These are phyloP conservation scores for Nixonia krombeini DNA, from an alignment of 1,140 invertebrate genomes.

Conservation along the genomic window DNA sequence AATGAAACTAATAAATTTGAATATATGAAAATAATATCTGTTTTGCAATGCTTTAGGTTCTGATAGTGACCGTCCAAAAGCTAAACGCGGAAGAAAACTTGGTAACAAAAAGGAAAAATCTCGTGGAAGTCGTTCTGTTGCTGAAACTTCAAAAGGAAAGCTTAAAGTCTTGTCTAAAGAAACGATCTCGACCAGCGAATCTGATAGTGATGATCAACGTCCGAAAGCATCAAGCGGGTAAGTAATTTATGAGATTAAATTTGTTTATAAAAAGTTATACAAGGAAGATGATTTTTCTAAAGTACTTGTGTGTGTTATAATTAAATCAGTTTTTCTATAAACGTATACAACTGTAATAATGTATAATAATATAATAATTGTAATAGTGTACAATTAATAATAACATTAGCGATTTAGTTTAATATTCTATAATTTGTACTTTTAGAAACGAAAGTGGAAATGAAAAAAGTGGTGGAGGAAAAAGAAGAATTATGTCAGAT, in stretches of 20 bases:
- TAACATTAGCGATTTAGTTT: too few relatives aligned
- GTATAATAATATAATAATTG: too few relatives aligned
- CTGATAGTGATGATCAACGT: constrained; percentile 83
- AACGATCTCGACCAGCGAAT: constrained; percentile 94
- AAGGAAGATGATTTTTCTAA: too few relatives aligned
- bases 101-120: constrained; percentile 68
- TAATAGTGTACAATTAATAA: too few relatives aligned
- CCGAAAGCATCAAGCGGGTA: constrained; percentile 76
- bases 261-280: too few relatives aligned
- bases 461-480: constrained; percentile 65
- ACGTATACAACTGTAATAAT: too few relatives aligned
- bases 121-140: constrained; percentile 47
- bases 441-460: constrained; percentile 73
- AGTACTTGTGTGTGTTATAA: too few relatives aligned
- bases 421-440: constrained; percentile 10
- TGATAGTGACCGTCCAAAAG: constrained; percentile 77
- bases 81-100: constrained; percentile 73
- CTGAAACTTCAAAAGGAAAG: constrained; percentile 88
- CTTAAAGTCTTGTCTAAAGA: constrained; percentile 93
- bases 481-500: constrained; percentile 68
- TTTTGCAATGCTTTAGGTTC: constrained; percentile 70
- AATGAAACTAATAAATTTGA: too few relatives aligned
- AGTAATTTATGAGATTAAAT: constrained; percentile 48
- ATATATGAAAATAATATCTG: too few relatives aligned
- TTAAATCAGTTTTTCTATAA: too few relatives aligned